Base-by-base conservation (phyloP, 2,113 vertebrate species). In the Phylloscopus whistleri region DNA sequence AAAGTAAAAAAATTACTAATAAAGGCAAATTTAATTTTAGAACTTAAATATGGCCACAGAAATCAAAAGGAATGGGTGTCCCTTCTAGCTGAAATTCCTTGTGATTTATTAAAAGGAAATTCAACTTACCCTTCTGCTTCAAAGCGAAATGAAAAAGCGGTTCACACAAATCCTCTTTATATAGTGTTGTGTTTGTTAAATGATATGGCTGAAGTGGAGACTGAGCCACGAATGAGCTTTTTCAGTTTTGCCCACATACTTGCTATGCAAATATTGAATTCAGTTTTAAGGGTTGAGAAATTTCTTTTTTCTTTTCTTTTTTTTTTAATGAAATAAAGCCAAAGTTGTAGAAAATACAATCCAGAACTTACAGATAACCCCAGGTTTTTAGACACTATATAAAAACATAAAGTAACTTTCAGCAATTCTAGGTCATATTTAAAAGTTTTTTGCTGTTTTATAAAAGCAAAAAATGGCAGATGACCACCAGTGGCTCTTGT, bases 91-190 rank as follows among this genome's bases (percentile, higher is more conserved):
- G 63, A 94, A 77, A 37, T 81, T 85, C 14, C 30, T 64, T 75
- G 28, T 59, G n/a, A 69, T 86, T 91, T 91, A 82, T 92, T 85
- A 82, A 83, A 82, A 94, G 20, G 30, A 90, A 89, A 94, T 94
- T 89, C 39, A 84, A 93, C 96, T 97, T 93, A 97, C 96, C 93
- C 15, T 76, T 90, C 69, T 64, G 43, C 84, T 83, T 69, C 82
- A 13, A 76, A 81, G 59, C 12, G 35, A 74, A 88, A 68, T 68
- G 51, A 83, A 94, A 53, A 11, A 48, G 52, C 46, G 53, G 51
- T 52, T 88, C 18, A 4, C 28, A 37, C 28, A 55, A 69, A 44
- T 60, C 39, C 49, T 31, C 35, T 93, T 96, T 97, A 96, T 95
- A 94, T 33, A 84, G 28, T 31, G 59, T 53, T 3, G 3, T 73